Conservation (phyloP, 2,113 vertebrate species). For the Elaphurus davidianus region DNA sequence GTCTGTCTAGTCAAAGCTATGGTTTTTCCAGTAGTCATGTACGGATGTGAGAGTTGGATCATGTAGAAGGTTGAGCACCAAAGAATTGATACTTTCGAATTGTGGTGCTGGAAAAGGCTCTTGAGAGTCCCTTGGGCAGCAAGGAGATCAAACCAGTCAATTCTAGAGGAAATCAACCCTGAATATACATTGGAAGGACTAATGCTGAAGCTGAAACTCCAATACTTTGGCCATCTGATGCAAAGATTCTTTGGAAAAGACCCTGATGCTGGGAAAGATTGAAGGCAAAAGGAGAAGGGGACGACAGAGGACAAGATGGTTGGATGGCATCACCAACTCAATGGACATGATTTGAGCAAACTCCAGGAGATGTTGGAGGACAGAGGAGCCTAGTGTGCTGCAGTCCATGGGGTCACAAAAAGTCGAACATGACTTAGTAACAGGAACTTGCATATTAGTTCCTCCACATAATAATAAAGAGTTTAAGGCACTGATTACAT, state of each 20-base stretch:
- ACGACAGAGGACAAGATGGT: neutral
- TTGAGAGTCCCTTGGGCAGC: neutral
- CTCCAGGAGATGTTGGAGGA: neutral
- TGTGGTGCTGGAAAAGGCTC: neutral
- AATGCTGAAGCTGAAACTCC: neutral
- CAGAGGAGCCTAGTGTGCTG: neutral
- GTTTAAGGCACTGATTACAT: slow-evolving; percentile 2
- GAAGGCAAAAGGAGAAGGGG: neutral
- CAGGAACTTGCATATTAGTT: neutral
- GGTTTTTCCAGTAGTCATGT: neutral
- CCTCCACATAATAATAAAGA: neutral
- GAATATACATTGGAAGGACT: neutral
- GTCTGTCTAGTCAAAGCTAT: neutral
- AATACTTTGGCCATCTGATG: neutral
- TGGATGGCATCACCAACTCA: neutral
- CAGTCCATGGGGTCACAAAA: neutral
- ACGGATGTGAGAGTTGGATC: neutral
- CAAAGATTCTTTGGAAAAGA: neutral
- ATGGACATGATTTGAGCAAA: neutral
- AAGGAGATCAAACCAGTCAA: neutral
- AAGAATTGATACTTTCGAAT: neutral
- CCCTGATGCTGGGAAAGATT: neutral
- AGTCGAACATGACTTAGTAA: neutral
- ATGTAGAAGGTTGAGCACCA: neutral
- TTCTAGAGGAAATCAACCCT: neutral